A percentile compares a stretch with the other conserved stretches of the same genome.
These are phyloP conservation scores for Galeruca laticollis DNA, from an alignment of 2,888 invertebrate species.

Conservation along the genomic window DNA sequence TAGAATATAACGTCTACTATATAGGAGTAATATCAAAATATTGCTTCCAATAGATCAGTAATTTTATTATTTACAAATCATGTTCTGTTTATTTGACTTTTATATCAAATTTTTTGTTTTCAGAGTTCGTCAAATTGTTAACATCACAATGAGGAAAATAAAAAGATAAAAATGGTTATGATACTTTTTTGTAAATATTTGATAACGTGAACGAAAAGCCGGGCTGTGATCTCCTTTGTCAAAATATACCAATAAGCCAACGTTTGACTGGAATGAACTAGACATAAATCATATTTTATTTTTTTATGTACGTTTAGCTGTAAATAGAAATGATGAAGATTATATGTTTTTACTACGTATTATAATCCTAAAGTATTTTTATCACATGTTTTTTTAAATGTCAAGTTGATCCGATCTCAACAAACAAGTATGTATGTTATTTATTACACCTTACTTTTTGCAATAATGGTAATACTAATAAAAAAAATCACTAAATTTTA, in stretches of 20 bases:
- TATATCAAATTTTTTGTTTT: slow-evolving; percentile 27
- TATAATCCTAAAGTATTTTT: too few relatives aligned
- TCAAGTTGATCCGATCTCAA: too few relatives aligned
- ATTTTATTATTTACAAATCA: too few relatives aligned
- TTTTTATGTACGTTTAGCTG: slow-evolving; percentile 13
- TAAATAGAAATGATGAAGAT: slow-evolving; percentile 4
- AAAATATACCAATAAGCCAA: slow-evolving; percentile 6
- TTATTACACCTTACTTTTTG: too few relatives aligned
- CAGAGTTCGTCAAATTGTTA: slow-evolving; percentile 50
- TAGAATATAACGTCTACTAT: too few relatives aligned
- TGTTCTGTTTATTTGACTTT: not conserved
- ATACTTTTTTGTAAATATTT: slow-evolving; percentile 17
- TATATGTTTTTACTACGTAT: not conserved
- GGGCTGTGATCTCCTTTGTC: slow-evolving; percentile 30
- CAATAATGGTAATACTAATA: too few relatives aligned
- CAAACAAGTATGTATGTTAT: too few relatives aligned
- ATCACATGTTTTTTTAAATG: too few relatives aligned
- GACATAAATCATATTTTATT: slow-evolving; percentile 19
- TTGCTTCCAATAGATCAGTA: not conserved
- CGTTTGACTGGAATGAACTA: slow-evolving; percentile 19
- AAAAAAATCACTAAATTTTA: too few relatives aligned
- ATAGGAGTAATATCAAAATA: too few relatives aligned
- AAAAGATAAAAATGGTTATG: slow-evolving; percentile 15
- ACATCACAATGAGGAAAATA: slow-evolving; percentile 35
- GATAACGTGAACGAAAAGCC: not conserved